Base-by-base conservation (phyloP, 2,113 vertebrate genomes). In the Falco punctatus region DNA sequence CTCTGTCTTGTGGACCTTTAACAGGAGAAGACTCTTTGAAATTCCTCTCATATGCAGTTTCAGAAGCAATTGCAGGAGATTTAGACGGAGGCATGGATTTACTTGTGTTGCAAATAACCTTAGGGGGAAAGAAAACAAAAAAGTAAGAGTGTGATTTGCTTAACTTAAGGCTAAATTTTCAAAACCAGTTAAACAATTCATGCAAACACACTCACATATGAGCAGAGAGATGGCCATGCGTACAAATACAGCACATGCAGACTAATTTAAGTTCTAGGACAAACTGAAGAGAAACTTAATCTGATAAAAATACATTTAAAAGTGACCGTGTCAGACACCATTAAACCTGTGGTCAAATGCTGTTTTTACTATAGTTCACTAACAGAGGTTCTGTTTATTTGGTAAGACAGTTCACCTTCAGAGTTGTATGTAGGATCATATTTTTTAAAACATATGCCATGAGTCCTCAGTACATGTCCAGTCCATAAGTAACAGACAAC, bases 31-130 rank as follows among this genome's bases (percentile, higher is more conserved):
- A 98, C 35, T 84, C 97, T 89, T 98, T 98, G 71, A 97, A 97
- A 95, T 96, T 98, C 93, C 97, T 98, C 91, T 97, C 98, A 95
- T 98, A 93, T 73, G 98, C 98, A 44, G 96, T 98, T 97, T 98
- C 98, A 90, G 96, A 95, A 82, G 91, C 79, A 92, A 97, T 5
- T 71, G 96, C 92, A 84, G 95, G 95, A 92, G 96, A 80, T 96
- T 98, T 98, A 96, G 97, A 97, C 2, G 87, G 96, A 65, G 97
- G 97, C 80, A 98, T 10, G 32, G 97, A 90, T 81, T 97, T 97
- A 95, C 94, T 97, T 89, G 94, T 96, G 94, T 96, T 98, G 90
- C 96, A 95, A 95, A 99, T 86, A 96, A 98, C 91, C 98, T 98
- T 91, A 64, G 7, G 0, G 5, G 28, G 9, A 17, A 69, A 93